A percentile compares a stretch with the other conserved stretches of the same genome.
These are phyloP conservation scores for Corynorhinus townsendii DNA, from an alignment of 2,113 vertebrate genomes.

Conservation along the genomic window DNA sequence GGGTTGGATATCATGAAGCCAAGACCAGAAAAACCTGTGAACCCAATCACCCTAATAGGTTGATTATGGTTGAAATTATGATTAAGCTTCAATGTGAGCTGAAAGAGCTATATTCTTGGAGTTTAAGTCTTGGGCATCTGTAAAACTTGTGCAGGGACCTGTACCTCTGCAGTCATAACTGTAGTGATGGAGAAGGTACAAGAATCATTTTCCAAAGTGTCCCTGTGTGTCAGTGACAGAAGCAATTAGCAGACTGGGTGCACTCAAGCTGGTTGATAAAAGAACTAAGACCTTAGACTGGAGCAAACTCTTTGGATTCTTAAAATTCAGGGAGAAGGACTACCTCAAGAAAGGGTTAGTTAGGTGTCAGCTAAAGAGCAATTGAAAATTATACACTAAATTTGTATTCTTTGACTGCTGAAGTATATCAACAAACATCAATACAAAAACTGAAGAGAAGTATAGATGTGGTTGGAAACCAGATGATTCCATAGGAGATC, in stretches of 20 bases:
- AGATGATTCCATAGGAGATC: not conserved
- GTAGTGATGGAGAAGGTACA: not conserved
- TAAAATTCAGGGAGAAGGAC: not conserved
- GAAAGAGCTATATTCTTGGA: not conserved
- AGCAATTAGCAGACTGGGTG: not conserved
- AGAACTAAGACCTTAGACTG: not conserved
- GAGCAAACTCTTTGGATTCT: not conserved
- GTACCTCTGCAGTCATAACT: not conserved
- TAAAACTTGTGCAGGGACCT: not conserved
- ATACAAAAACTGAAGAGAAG: not conserved
- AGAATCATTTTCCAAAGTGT: not conserved
- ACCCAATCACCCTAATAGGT: not conserved
- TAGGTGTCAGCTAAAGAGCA: not conserved
- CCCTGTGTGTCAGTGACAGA: not conserved
- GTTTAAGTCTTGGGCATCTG: not conserved
- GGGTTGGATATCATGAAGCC: not conserved
- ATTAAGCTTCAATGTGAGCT: not conserved
- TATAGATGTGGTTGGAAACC: not conserved
- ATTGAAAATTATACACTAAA: not conserved
- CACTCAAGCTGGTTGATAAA: not conserved
- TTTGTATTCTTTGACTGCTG: not conserved
- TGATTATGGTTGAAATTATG: not conserved
- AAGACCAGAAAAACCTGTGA: not conserved
- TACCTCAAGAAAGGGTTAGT: not conserved
- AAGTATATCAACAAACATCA: not conserved